Conservation (phyloP, 2,113 vertebrate genomes). For the Podilymbus podiceps region DNA sequence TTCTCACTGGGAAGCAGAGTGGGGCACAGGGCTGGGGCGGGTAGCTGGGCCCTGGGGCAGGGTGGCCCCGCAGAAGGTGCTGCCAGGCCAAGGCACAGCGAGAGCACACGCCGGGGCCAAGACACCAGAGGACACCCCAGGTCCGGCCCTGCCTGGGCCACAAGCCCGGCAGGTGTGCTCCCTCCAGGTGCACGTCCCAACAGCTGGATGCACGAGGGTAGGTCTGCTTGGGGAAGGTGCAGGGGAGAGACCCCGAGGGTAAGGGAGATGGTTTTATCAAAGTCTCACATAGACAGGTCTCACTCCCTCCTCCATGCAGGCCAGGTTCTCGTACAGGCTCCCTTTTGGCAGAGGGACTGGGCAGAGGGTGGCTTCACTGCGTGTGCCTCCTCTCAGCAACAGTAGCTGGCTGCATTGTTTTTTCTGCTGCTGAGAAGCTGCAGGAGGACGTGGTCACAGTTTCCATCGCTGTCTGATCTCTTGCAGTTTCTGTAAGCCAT, state of each 20-base stretch:
- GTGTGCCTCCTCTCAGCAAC: not conserved
- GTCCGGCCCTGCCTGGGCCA: not conserved
- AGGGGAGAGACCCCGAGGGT: accelerated
- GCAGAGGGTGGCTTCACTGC: accelerated
- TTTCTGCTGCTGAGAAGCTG: not conserved
- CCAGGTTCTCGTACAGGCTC: not conserved
- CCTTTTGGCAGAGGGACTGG: accelerated
- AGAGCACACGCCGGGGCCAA: accelerated
- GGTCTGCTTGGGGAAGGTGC: accelerated
- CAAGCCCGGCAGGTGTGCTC: accelerated
- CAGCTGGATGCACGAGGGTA: accelerated
- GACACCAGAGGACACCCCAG: accelerated
- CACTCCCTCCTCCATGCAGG: not conserved
- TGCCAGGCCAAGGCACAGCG: not conserved
- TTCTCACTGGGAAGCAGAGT: accelerated
- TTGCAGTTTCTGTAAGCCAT: not conserved
- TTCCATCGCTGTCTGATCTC: not conserved
- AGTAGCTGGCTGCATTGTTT: not conserved
- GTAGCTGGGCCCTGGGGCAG: too few species aligned
- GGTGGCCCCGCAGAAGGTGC: not conserved
- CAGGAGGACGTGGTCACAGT: not conserved
- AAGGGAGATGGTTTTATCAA: not conserved
- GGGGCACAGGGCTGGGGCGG: accelerated
- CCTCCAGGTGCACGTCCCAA: accelerated
- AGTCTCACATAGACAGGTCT: not conserved